Percentiles rank a stretch among this genome's conserved stretches.
Evolutionary conservation across 1,140 invertebrate species (phyloP).

Genomic region (Hypothenemus hampei): DNA sequence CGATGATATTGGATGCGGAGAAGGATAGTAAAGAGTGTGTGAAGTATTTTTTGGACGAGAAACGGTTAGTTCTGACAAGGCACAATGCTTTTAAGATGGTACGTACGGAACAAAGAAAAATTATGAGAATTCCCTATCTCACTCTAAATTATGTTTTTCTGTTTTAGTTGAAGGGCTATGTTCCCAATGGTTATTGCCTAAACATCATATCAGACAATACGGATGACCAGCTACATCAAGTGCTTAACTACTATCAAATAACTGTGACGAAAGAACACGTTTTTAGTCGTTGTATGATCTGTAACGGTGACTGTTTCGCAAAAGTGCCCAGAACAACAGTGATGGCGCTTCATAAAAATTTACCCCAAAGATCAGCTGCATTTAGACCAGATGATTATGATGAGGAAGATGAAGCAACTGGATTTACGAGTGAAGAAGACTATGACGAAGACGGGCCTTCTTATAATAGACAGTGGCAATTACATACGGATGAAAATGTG

Average conservation of each 20-base stretch:
- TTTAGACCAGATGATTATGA: conserved; percentile 28
- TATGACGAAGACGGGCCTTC: conserved; percentile 27
- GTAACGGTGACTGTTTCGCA: conserved; percentile 55
- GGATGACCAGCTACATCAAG: conserved; percentile 55
- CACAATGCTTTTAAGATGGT: conserved; percentile 49
- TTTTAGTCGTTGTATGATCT: conserved; percentile 62
- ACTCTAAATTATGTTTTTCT: conserved; percentile 17
- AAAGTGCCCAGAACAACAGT: conserved; percentile 49
- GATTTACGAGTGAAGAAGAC: conserved; percentile 42
- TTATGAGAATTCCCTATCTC: not conserved
- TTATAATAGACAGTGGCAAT: conserved; percentile 34
- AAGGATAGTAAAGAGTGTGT: conserved; percentile 50
- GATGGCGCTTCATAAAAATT: conserved; percentile 41
- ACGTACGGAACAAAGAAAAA: conserved; percentile 8
- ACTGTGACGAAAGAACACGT: conserved; percentile 55
- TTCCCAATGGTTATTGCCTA: conserved; percentile 51
- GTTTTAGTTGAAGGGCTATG: conserved; percentile 50
- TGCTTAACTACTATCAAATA: conserved; percentile 60
- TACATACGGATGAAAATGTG: conserved; percentile 42
- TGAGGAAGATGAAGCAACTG: conserved; percentile 41
- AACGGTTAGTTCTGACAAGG: conserved; percentile 54
- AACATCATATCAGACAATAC: conserved; percentile 47
- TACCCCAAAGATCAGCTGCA: conserved; percentile 23
- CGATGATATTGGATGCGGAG: conserved; percentile 49
- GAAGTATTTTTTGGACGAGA: conserved; percentile 49